Percentiles rank a stretch among this genome's conserved stretches.
These are phyloP conservation scores for Halcyon chelicuti DNA, from an alignment of 2,797 vertebrate genomes.

Conservation along the genomic window DNA sequence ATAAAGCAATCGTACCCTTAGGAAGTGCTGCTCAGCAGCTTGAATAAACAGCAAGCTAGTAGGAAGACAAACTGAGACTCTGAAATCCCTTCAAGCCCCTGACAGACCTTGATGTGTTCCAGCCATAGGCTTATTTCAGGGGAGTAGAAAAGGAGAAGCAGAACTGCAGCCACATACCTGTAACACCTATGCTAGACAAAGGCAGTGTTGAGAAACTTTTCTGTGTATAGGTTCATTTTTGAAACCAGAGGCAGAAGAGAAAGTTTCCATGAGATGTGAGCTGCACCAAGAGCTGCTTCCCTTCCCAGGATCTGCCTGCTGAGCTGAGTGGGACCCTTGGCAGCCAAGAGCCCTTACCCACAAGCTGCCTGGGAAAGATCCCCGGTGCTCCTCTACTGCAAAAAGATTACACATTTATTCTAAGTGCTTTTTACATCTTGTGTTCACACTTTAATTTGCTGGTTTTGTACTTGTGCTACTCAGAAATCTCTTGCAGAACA, in stretches of 20 bases:
- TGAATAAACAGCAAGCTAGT: neutral
- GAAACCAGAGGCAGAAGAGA: neutral
- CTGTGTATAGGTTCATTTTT: neutral
- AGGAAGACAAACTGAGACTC: neutral
- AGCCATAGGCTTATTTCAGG: neutral
- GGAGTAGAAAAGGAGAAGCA: neutral
- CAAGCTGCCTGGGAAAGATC: neutral
- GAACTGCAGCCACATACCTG: neutral
- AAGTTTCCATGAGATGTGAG: rapidly evolving
- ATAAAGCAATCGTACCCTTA: neutral
- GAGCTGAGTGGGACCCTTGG: neutral
- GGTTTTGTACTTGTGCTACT: neutral
- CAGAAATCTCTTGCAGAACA: neutral
- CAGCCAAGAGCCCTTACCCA: neutral
- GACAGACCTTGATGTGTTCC: neutral
- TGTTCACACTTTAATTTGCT: neutral
- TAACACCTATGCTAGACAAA: neutral
- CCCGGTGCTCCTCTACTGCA: neutral
- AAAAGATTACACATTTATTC: neutral
- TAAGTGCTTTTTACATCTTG: neutral
- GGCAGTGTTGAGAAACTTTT: neutral
- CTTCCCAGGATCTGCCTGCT: neutral
- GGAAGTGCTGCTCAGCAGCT: neutral
- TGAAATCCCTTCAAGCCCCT: neutral
- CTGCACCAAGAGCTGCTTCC: neutral